Conservation (phyloP, 2,113 vertebrate genomes). For the Xenopus laevis region DNA sequence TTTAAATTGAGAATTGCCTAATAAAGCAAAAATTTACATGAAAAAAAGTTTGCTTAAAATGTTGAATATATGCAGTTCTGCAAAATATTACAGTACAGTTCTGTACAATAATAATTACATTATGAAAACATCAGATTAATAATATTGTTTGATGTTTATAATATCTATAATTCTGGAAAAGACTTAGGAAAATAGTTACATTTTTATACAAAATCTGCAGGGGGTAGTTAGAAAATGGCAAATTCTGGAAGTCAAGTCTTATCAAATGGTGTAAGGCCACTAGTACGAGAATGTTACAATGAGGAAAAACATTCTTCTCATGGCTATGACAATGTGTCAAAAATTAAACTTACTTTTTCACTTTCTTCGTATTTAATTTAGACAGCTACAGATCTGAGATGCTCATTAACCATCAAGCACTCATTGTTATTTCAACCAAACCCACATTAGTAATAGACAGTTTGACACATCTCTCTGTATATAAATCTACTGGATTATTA, state of each 20-base stretch:
- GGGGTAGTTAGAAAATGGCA: slow-evolving; percentile 11
- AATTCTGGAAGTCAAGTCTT: neutral
- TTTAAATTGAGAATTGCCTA: too few relatives aligned
- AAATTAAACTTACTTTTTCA: slow-evolving; percentile 12
- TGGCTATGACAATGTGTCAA: neutral
- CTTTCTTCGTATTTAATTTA: slow-evolving; percentile 1
- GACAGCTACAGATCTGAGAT: neutral
- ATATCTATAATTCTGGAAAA: too few relatives aligned
- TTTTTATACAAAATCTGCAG: slow-evolving; percentile 3
- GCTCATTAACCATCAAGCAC: slow-evolving; percentile 10
- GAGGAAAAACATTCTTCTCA: neutral
- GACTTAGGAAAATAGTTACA: neutral
- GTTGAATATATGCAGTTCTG: too few relatives aligned
- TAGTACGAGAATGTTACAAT: neutral
- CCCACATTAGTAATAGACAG: slow-evolving; percentile 19
- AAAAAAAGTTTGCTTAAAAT: too few relatives aligned
- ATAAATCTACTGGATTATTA: slow-evolving; percentile 30
- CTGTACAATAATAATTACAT: neutral
- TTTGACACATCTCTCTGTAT: slow-evolving; percentile 4
- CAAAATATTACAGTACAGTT: neutral
- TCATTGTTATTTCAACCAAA: slow-evolving; percentile 9
- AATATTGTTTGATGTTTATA: too few relatives aligned
- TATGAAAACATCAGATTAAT: too few relatives aligned
- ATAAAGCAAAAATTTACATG: too few relatives aligned
- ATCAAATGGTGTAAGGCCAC: slow-evolving; percentile 13